Base-by-base conservation (phyloP, 2,113 vertebrate genomes). In the Bubalus kerabau region DNA sequence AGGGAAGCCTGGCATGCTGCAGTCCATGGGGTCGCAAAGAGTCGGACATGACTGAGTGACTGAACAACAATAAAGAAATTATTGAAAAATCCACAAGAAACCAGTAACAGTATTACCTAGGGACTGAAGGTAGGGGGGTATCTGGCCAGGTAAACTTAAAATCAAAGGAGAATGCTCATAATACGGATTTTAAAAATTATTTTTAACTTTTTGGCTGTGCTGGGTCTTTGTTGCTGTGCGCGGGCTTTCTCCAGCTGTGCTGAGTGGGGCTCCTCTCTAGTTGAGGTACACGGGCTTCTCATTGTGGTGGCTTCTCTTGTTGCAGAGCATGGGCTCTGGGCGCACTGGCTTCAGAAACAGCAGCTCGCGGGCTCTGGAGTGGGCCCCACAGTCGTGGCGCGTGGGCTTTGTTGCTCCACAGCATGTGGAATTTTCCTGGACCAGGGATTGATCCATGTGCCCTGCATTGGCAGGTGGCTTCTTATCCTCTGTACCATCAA, bases 151-250 rank as follows among this genome's bases (percentile, higher is more conserved):
- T 19, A 5, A 74, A 48, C 11, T 40, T 14, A 60, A 26, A 21
- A 23, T 62, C 40, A 46, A 23, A 32, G 80, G 80, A 32, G 71
- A 43, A 26, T 26, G 14, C 71, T 76, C 71, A 26, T 26, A 26
- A 26, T 14, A 1, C 0, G 6, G 21, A 43, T 7, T 26, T 24
- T 14, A 7, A 76, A 76, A 13, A 11, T 43, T 6, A 0, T 14
- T 0, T 74, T 76, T 43, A 13, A 24, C 7, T 7, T 76, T 14
- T 14, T 76, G 36, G 21, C 71, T 0, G n/a, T 40, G 67, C 67
- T 13, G 36, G 21, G 11, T 24, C 67, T 74, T n/a, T 0, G 12
- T 1, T 43, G 71, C 36, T 76, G 71, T 2, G 36, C 0, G 11
- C 0, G 0, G 71, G 71, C 71, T 26, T 24, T 26, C 71, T 76